Percentiles rank a stretch among this genome's conserved stretches.
Evolutionary conservation across 1,140 invertebrate genomes (phyloP).

Genomic region (Drosophila repletoides): DNA sequence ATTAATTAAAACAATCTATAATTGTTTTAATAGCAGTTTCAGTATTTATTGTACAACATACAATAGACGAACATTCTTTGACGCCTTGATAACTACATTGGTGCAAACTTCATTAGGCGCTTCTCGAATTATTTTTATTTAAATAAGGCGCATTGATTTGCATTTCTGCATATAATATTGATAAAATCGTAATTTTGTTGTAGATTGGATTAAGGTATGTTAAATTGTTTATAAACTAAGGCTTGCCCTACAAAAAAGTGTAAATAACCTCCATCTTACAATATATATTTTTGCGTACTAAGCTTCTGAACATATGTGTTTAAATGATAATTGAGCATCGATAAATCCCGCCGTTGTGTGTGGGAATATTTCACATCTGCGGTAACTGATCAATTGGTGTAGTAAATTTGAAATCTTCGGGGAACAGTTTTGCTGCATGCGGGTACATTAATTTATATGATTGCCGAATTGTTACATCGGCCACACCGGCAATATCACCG

Average conservation of each 20-base stretch:
- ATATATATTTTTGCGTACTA: constrained; percentile 12
- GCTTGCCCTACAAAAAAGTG: constrained; percentile 13
- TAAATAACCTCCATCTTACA: constrained; percentile 1
- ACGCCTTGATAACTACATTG: background rate
- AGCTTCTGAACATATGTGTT: constrained; percentile 12
- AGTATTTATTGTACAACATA: background rate
- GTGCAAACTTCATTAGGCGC: background rate
- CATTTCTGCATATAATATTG: constrained; percentile 22
- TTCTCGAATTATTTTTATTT: constrained; percentile 5
- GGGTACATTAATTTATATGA: constrained; percentile 99
- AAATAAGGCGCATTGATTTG: constrained; percentile 14
- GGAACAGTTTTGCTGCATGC: constrained; percentile 95
- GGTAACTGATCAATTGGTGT: constrained; percentile 97
- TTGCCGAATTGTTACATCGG: constrained; percentile 98
- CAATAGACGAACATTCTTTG: background rate
- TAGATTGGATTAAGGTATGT: constrained; percentile 52
- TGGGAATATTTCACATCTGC: constrained; percentile 86
- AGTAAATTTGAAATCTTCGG: constrained; percentile 97
- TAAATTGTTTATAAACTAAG: constrained; percentile 30
- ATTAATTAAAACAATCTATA: no score
- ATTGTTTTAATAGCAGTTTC: no score
- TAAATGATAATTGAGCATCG: constrained; percentile 52
- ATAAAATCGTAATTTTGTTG: constrained; percentile 62
- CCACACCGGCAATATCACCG: constrained; percentile 98
- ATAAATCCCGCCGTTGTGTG: constrained; percentile 3